Conservation (phyloP, 2,113 vertebrate species). For the Hypomesus transpacificus region DNA sequence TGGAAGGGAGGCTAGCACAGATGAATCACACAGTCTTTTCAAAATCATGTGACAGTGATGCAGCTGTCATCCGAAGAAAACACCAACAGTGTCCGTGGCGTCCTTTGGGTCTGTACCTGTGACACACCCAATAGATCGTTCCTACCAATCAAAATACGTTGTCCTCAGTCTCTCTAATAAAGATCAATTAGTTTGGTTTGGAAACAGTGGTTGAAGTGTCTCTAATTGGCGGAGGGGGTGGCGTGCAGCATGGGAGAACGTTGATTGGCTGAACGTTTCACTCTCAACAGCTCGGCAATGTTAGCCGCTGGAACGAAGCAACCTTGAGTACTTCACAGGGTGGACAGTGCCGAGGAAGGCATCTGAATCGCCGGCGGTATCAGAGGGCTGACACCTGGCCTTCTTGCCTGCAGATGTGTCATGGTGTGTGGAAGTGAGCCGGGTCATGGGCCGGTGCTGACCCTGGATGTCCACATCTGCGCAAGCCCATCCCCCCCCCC, state of each 20-base stretch:
- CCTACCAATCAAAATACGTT: not conserved
- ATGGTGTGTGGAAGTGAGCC: conserved; percentile 61
- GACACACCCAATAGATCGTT: not conserved
- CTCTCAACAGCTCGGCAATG: no score
- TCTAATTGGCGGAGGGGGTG: not conserved
- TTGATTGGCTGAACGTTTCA: no score
- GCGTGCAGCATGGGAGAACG: no score
- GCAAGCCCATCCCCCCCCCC: conserved; percentile 20
- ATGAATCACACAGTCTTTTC: not conserved
- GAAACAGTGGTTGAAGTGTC: not conserved
- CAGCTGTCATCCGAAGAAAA: not conserved
- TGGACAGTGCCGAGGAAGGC: no score
- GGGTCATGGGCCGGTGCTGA: conserved; percentile 24
- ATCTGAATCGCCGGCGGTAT: not conserved
- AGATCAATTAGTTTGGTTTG: not conserved
- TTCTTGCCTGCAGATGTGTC: not conserved
- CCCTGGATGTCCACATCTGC: conserved; percentile 66
- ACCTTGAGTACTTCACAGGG: no score
- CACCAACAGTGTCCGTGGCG: not conserved
- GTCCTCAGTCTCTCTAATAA: not conserved
- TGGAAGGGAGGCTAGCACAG: not conserved
- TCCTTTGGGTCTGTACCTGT: not conserved
- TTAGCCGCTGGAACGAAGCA: no score
- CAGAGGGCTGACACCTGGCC: not conserved
- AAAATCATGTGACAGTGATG: conserved; percentile 9